A percentile compares a stretch with the other conserved stretches of the same genome.
Evolutionary conservation across 2,888 invertebrate species (phyloP).

Genomic region (Prosopocoilus inquinatus): DNA sequence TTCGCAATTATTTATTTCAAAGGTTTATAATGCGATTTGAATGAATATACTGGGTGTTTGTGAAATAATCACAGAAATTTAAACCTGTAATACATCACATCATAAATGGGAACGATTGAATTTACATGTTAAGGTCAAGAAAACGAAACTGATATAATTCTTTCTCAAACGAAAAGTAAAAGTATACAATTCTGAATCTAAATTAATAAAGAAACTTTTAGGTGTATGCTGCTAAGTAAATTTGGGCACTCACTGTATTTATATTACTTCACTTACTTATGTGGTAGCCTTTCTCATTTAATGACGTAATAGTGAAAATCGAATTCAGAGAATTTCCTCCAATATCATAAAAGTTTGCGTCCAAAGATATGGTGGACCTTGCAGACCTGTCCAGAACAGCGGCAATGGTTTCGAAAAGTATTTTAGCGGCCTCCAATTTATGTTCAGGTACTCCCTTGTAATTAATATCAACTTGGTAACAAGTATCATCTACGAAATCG

Average conservation of each 20-base stretch:
- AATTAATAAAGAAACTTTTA: too few relatives aligned
- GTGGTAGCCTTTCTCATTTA: constrained; percentile 73
- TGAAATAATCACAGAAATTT: too few relatives aligned
- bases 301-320: constrained; percentile 73
- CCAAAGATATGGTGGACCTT: constrained; percentile 59
- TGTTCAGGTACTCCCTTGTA: constrained; percentile 62
- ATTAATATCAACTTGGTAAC: constrained; percentile 63
- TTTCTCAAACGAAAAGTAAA: too few relatives aligned
- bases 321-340: constrained; percentile 88
- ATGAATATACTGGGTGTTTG: too few relatives aligned
- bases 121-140: too few relatives aligned
- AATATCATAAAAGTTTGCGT: constrained; percentile 77
- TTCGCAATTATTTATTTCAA: background rate
- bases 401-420: constrained; percentile 73
- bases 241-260: too few relatives aligned
- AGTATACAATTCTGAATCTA: too few relatives aligned
- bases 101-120: too few relatives aligned
- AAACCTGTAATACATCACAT: too few relatives aligned
- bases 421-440: constrained; percentile 61
- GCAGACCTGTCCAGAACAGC: constrained; percentile 67
- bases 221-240: too few relatives aligned
- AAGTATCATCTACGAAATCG: constrained; percentile 52
- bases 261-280: constrained; percentile 60
- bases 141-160: too few relatives aligned
- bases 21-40: too few relatives aligned